Conservation (phyloP, 2,797 vertebrate genomes). For the Pangasius sanitwongsei region DNA sequence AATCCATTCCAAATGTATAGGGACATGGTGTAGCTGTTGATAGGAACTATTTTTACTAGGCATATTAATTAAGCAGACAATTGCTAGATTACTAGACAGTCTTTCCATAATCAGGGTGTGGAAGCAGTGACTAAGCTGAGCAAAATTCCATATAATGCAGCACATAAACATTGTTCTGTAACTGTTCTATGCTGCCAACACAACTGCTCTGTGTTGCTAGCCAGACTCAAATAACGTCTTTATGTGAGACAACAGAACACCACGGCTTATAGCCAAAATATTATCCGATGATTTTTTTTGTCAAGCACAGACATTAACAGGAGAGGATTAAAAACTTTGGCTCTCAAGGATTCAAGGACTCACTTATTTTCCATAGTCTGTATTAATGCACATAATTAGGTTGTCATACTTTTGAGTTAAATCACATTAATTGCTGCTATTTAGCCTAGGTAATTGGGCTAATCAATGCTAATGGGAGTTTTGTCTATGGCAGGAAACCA, state of each 20-base stretch:
- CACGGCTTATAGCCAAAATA: not conserved
- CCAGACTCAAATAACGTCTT: not conserved
- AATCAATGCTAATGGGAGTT: constrained; percentile 1
- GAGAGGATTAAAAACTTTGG: too few species aligned
- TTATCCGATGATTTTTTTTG: not conserved
- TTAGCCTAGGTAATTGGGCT: constrained; percentile 3
- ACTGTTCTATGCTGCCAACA: not conserved
- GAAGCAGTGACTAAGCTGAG: not conserved
- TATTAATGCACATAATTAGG: not conserved
- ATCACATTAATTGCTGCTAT: not conserved
- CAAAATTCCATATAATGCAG: not conserved
- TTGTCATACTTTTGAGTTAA: not conserved
- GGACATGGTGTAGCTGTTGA: not conserved
- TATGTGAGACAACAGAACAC: not conserved
- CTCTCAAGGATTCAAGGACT: not conserved
- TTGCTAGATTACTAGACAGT: not conserved
- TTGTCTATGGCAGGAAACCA: not conserved
- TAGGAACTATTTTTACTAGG: not conserved
- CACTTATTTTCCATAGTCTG: not conserved
- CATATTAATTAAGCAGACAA: not conserved
- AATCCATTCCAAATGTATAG: not conserved
- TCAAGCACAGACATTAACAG: not conserved
- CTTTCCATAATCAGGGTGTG: not conserved
- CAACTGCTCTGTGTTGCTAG: not conserved
- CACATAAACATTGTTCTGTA: not conserved